Evolutionary conservation across 1,140 invertebrate species (phyloP), one percentile per base, ranked within the genome.

Genomic region (Drosophila bifasciata): DNA sequence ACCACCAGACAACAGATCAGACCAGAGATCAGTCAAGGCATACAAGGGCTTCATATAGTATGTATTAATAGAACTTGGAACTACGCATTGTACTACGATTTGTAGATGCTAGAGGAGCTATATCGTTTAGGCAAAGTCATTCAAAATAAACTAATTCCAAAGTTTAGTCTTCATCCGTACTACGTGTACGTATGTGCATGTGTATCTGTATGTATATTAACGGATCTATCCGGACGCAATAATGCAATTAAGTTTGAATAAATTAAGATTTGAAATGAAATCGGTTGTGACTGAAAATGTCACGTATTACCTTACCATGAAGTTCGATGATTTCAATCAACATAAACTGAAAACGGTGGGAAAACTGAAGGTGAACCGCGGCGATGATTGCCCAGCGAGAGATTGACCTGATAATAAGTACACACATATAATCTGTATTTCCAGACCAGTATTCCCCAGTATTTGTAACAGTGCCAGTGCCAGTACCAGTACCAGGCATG

Each of bases 251-350:
- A 85, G 58, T 72, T 81, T 86, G 83, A 64, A 85, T 85, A 85
- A 86, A 85, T 85, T 85, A 85, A 80, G 73, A 76, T 76, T 55
- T 64, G 9, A 86, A 62, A 70, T 62, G 55, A 58, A 48, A 56
- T 60, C 57, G 79, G 36, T 50, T 68, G 43, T 57, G 72, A 48
- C 73, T 80, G 58, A 69, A 77, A 67, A 74, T 72, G 69, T 81
- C 77, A 85, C 81, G 83, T 88, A 81, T 59, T 73, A 63, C 61
- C 63, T 85, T 85, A 85, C 81, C 81, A 85, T 85, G 83, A 88
- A 78, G 63, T 61, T 75, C 72, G 51, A 74, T 62, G 70, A 74
- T 73, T 73, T 73, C 56, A 62, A 75, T 75, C 71, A 75, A 64
- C 66, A 69, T 69, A 69, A 68, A 74, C 51, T n/a, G n/a, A n/a